Evolutionary conservation across 2,797 vertebrate genomes (phyloP).

Genomic region (Mus caroli): DNA sequence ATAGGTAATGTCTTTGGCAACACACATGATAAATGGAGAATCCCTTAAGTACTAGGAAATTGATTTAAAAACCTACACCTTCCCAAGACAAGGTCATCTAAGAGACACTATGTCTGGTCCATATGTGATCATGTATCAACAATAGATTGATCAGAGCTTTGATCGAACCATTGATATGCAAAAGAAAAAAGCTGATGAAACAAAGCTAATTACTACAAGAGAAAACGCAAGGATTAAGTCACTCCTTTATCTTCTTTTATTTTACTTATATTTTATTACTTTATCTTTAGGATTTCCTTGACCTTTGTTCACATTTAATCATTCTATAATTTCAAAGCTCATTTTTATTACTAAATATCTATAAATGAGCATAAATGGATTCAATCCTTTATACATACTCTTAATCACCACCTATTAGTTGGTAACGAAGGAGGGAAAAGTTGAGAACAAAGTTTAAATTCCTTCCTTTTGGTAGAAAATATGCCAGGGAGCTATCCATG

Average conservation of each 20-base stretch:
- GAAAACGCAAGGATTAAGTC: slow-evolving; percentile 32
- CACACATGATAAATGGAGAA: background rate
- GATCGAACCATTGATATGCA: slow-evolving; percentile 39
- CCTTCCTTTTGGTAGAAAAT: background rate
- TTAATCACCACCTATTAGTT: slow-evolving; percentile 5
- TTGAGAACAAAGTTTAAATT: slow-evolving; percentile 48
- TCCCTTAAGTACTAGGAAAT: background rate
- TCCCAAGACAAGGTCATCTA: background rate
- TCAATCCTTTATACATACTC: slow-evolving; percentile 22
- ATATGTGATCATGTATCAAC: background rate
- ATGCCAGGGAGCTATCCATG: background rate
- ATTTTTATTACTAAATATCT: slow-evolving; percentile 22
- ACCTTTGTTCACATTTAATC: slow-evolving; percentile 58
- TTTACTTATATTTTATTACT: background rate
- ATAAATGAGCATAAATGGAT: slow-evolving; percentile 44
- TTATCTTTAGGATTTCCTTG: slow-evolving; percentile 59
- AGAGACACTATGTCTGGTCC: slow-evolving; percentile 18
- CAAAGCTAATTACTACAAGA: slow-evolving; percentile 22
- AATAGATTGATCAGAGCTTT: slow-evolving; percentile 32
- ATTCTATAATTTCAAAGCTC: slow-evolving; percentile 67
- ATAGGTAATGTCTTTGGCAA: background rate
- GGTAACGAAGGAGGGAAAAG: slow-evolving; percentile 32
- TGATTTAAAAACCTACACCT: slow-evolving; percentile 20
- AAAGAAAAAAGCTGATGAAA: slow-evolving; percentile 17
- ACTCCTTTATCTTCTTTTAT: background rate